phyloP scores from a whole-genome alignment of 2,888 invertebrate species.

The Zygaena filipendulae region DNA sequence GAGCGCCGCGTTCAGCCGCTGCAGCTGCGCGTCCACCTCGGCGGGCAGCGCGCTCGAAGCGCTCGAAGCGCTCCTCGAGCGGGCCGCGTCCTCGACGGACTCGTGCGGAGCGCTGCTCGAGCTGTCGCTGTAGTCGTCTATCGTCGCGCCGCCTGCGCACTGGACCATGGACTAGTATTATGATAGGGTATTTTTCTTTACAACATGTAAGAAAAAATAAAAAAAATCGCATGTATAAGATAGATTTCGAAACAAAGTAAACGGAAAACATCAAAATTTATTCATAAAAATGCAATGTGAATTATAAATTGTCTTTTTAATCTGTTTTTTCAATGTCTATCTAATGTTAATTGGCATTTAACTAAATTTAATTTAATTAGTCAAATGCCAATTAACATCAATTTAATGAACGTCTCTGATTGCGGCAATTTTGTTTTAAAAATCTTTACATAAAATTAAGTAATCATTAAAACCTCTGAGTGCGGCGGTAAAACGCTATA shows the following conservation, averaged over 20 bases:
- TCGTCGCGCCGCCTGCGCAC: conserved; percentile 20
- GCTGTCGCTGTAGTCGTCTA: conserved; percentile 15
- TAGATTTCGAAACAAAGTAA: neutral
- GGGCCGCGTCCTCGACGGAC: conserved; percentile 15
- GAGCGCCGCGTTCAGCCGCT: conserved; percentile 58
- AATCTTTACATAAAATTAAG: too few species aligned
- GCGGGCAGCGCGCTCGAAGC: conserved; percentile 20
- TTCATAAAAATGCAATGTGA: conserved; percentile 1
- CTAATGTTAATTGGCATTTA: too few species aligned
- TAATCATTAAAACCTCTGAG: too few species aligned
- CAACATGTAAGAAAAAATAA: neutral
- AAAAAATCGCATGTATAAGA: neutral
- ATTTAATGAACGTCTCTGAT: too few species aligned
- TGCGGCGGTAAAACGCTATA: too few species aligned
- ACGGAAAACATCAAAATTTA: neutral
- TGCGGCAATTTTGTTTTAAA: too few species aligned
- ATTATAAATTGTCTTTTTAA: too few species aligned
- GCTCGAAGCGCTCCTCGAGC: conserved; percentile 22
- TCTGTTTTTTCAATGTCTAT: too few species aligned
- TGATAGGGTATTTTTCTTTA: too few species aligned
- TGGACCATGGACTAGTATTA: too few species aligned
- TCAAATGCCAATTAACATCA: too few species aligned
- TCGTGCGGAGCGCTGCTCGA: conserved; percentile 20
- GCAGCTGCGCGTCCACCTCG: conserved; percentile 54
- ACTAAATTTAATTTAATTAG: too few species aligned